Evolutionary conservation across 2,113 vertebrate species (phyloP).

Genomic region (Oriolus oriolus): DNA sequence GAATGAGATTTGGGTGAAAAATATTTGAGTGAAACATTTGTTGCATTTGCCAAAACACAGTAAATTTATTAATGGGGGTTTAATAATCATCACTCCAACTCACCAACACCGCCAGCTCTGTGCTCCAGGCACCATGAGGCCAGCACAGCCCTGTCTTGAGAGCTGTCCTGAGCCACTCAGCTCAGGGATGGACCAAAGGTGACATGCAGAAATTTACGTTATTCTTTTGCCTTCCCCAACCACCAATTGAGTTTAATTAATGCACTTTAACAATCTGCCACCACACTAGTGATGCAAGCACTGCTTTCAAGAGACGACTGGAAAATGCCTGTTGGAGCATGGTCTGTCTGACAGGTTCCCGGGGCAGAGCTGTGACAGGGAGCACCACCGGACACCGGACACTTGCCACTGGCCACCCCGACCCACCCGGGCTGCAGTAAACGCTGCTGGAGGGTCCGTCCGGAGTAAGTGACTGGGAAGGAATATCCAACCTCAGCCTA

Average conservation of each 20-base stretch:
- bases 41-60: neutral
- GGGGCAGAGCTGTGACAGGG: neutral
- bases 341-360: too few species aligned
- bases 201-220: neutral
- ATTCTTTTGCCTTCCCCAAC: neutral
- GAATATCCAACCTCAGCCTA: neutral
- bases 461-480: fast-evolving
- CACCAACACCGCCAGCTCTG: neutral
- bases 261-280: neutral
- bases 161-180: neutral
- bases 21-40: neutral
- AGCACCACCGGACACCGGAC: neutral
- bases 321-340: fast-evolving
- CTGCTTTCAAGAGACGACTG: neutral
- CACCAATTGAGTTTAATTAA: neutral
- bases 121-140: neutral
- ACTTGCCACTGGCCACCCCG: neutral
- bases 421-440: fast-evolving
- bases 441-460: neutral
- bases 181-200: neutral
- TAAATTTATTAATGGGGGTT: neutral
- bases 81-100: neutral
- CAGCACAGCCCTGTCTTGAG: neutral
- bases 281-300: neutral
- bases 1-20: neutral